A percentile compares a stretch with the other conserved stretches of the same genome.
These are phyloP conservation scores for Grus americana DNA, from an alignment of 2,113 vertebrate genomes.

Conservation along the genomic window DNA sequence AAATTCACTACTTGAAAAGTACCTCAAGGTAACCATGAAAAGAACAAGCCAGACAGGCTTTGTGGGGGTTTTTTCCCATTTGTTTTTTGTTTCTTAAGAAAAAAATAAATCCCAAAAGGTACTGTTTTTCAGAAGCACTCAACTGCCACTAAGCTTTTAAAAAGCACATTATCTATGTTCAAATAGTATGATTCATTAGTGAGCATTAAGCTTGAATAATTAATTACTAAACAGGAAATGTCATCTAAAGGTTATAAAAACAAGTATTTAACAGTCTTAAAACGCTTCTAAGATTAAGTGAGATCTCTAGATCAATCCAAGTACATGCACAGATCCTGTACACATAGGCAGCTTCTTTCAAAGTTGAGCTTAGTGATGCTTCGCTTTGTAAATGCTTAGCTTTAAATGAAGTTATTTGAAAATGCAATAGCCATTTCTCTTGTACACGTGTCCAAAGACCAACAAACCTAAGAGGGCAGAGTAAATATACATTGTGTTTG, in stretches of 20 bases:
- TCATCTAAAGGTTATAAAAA: not conserved
- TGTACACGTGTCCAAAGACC: not conserved
- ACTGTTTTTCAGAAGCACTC: not conserved
- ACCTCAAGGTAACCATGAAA: not conserved
- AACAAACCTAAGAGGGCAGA: not conserved
- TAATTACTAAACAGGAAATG: not conserved
- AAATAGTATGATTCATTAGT: slow-evolving; percentile 2
- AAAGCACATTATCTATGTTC: not conserved
- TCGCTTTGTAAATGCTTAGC: not conserved
- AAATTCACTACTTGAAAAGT: not conserved
- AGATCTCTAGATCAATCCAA: not conserved
- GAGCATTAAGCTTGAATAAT: slow-evolving; percentile 11
- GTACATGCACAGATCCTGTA: not conserved
- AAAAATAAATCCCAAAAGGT: not conserved
- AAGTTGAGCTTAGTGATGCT: not conserved
- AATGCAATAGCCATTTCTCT: not conserved
- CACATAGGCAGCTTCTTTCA: not conserved
- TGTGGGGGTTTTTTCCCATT: not conserved
- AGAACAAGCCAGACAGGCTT: not conserved
- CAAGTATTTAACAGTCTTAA: not conserved
- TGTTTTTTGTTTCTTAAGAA: not conserved
- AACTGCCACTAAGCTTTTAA: not conserved
- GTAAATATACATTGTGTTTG: not conserved
- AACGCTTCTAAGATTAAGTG: not conserved
- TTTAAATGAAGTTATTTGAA: not conserved